phyloP scores from a whole-genome alignment of 2,113 vertebrate species.

The Pitta sordida region DNA sequence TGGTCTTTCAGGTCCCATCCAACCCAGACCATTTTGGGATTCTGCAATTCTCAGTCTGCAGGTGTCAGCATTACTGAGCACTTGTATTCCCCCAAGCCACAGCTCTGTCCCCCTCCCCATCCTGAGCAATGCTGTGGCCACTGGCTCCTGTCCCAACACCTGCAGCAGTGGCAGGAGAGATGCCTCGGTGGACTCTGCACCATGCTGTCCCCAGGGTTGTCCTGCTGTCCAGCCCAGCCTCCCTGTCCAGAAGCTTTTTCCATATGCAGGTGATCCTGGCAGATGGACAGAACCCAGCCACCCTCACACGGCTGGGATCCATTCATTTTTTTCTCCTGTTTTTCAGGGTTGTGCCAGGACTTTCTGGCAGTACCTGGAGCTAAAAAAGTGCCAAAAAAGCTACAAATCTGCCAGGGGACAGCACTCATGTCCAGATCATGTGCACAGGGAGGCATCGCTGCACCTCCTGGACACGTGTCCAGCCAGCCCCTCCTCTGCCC shows the following conservation, averaged over 20 bases:
- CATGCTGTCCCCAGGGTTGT: background rate
- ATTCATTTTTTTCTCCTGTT: background rate
- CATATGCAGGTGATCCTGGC: background rate
- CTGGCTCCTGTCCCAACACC: background rate
- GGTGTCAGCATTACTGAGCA: background rate
- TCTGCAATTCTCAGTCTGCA: background rate
- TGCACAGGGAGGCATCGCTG: background rate
- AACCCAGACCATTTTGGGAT: background rate
- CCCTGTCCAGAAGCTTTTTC: background rate
- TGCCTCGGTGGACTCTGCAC: background rate
- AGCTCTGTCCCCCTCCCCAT: background rate
- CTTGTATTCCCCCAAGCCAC: background rate
- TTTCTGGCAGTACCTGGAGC: background rate
- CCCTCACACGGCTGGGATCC: background rate
- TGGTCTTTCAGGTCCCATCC: background rate
- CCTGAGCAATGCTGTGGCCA: fast-evolving
- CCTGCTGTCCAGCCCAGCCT: background rate
- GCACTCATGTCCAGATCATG: background rate
- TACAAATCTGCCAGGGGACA: background rate
- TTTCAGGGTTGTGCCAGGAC: background rate
- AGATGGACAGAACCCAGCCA: background rate
- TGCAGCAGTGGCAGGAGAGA: background rate
- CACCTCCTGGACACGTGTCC: background rate
- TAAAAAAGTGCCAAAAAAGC: background rate
- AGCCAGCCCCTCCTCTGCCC: background rate